phyloP scores from a whole-genome alignment of 1,140 invertebrate species.

The Oryctes rhinoceros region DNA sequence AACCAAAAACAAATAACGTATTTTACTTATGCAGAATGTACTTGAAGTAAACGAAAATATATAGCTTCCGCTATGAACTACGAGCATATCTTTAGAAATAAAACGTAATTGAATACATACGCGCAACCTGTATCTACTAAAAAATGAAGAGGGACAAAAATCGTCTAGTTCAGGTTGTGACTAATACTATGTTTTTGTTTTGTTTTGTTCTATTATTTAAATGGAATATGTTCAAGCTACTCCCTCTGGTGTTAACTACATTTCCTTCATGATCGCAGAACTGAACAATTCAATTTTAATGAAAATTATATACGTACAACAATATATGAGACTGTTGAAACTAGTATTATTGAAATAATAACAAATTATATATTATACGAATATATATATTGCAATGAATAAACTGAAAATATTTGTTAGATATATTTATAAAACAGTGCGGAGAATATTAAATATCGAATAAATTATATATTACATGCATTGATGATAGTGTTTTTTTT shows the following conservation, averaged over 20 bases:
- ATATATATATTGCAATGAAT: slow-evolving; percentile 9
- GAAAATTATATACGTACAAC: slow-evolving; percentile 36
- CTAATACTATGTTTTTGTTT: too few relatives aligned
- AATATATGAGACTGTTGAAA: slow-evolving; percentile 38
- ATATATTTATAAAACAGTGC: slow-evolving; percentile 30
- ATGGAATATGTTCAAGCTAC: not conserved
- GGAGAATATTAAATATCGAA: slow-evolving; percentile 8
- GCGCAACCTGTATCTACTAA: not conserved
- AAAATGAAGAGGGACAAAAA: not conserved
- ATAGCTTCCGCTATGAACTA: not conserved
- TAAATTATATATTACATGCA: slow-evolving; percentile 25
- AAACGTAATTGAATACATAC: not conserved
- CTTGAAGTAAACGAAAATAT: not conserved
- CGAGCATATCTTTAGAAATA: not conserved
- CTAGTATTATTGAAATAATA: slow-evolving; percentile 39
- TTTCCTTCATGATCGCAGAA: not conserved
- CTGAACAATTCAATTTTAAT: not conserved
- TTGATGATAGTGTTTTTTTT: not conserved
- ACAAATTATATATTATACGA: slow-evolving; percentile 31
- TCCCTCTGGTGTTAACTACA: not conserved
- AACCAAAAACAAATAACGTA: not conserved
- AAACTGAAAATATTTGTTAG: slow-evolving; percentile 31
- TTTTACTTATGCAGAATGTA: not conserved
- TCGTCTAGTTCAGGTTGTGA: not conserved
- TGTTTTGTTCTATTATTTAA: too few relatives aligned